Conservation (phyloP, 1,140 invertebrate species). For the Uloborus diversus region DNA sequence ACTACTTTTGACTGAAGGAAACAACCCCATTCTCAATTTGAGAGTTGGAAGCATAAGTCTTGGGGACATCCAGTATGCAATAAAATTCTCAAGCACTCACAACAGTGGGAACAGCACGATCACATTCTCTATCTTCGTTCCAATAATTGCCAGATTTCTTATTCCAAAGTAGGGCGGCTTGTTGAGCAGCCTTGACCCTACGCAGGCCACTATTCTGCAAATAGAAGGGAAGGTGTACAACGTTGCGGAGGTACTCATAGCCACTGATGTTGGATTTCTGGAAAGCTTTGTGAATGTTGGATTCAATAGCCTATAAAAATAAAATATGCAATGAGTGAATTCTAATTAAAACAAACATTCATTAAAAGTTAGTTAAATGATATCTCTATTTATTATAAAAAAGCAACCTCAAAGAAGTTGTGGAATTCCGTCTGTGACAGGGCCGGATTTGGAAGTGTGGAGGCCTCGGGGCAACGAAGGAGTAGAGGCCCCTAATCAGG, state of each 20-base stretch:
- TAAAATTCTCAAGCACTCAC: too few species aligned
- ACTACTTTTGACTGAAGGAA: too few species aligned
- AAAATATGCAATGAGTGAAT: background rate
- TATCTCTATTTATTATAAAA: too few species aligned
- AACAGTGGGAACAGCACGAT: slow-evolving; percentile 21
- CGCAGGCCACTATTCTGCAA: slow-evolving; percentile 94
- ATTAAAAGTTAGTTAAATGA: too few species aligned
- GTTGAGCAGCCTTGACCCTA: slow-evolving; percentile 85
- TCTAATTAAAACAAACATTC: background rate
- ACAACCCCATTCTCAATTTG: too few species aligned
- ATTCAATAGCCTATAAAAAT: slow-evolving; percentile 81
- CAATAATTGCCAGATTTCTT: slow-evolving; percentile 56
- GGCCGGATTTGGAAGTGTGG: too few species aligned
- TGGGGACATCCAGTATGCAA: too few species aligned
- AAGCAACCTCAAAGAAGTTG: too few species aligned
- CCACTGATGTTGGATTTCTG: slow-evolving; percentile 77
- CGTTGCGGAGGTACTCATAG: slow-evolving; percentile 93
- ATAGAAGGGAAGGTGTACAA: slow-evolving; percentile 97
- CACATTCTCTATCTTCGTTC: slow-evolving; percentile 58
- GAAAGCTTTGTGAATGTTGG: slow-evolving; percentile 70
- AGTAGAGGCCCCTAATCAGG: too few species aligned
- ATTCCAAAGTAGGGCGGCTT: slow-evolving; percentile 71
- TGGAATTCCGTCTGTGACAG: too few species aligned
- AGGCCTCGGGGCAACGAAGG: too few species aligned
- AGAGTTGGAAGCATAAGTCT: too few species aligned